Evolutionary conservation across 1,140 invertebrate genomes (phyloP), one percentile per base, ranked within the genome.

Genomic region (Drosophila tropicalis): DNA sequence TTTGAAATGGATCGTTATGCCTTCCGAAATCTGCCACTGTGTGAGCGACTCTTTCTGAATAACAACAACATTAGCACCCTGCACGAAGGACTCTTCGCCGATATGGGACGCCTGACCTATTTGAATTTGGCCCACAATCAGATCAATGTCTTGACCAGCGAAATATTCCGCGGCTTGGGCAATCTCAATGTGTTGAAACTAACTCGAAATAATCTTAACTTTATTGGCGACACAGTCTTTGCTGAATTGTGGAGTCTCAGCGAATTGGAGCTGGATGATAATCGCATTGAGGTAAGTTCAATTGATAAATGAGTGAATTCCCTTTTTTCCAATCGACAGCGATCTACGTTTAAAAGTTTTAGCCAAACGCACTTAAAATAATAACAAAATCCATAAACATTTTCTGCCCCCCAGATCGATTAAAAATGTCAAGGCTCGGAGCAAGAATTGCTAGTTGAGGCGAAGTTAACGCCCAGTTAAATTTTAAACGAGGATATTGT

Each of bases 151-250:
- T 87, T 96, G 69, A 95, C 95, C 5, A 93, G 94, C 22, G 95
- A 95, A 44, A 95, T 94, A 44, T 96, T 97, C 90, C 93, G 94
- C 61, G 95, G 96, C 58, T 92, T 97, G 80, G 93, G 93, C 13
- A 94, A 94, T 77, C 92, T 97, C 47, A 92, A 93, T 76, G 93
- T 94, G 63, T 93, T 97, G 22, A 94, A 96, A 77, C 91, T 97
- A 29, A 93, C 94, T 5, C 92, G 93, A n/a, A 97, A 97, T 89
- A 92, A 93, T 61, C 94, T 97, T 65, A 94, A 94, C 32, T 95
- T 95, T 85, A 93, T 97, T 64, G 95, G 95, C 1, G 95, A 96
- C 32, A 93, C 94, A 47, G 95, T 94, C 3, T 97, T 97, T 90
- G 93, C 94, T 0, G 96, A 97, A 81, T 92, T 97, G 83, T 94